Conservation (phyloP, 1,140 invertebrate species). For the Drosophila oshimai region DNA sequence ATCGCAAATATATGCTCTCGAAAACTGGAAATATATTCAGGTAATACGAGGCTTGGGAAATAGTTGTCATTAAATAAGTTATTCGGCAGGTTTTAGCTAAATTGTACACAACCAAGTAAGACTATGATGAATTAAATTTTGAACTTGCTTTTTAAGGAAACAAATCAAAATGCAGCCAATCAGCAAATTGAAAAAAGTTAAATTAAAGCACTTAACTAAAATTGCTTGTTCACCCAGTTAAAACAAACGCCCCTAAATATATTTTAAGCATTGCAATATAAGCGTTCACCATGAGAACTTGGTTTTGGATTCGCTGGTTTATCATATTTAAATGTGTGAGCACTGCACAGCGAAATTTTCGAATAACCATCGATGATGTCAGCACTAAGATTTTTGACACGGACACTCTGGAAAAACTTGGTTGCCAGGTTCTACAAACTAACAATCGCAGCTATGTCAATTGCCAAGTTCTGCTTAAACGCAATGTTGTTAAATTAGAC, state of each 20-base stretch:
- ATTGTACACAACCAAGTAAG: too few species aligned
- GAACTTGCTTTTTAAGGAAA: too few species aligned
- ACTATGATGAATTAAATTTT: too few species aligned
- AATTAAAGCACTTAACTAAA: too few species aligned
- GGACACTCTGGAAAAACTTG: slow-evolving; percentile 20
- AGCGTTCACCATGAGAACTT: slow-evolving; percentile 12
- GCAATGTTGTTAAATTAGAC: not conserved
- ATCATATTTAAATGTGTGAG: not conserved
- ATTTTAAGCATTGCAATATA: not conserved
- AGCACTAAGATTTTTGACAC: slow-evolving; percentile 3
- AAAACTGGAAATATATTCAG: too few species aligned
- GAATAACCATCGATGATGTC: slow-evolving; percentile 23
- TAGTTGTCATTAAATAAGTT: too few species aligned
- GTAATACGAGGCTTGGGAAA: too few species aligned
- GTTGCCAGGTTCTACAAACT: not conserved
- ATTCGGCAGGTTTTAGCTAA: too few species aligned
- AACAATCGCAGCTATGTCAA: slow-evolving; percentile 39
- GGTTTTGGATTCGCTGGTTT: slow-evolving; percentile 1
- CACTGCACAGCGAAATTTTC: slow-evolving; percentile 26
- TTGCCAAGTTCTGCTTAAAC: slow-evolving; percentile 18
- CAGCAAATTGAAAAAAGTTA: too few species aligned
- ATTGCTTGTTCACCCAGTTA: not conserved
- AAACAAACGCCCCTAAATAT: not conserved
- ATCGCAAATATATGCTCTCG: too few species aligned
- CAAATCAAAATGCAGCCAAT: too few species aligned